These are phyloP conservation scores for Thera obeliscata DNA, from an alignment of 2,888 invertebrate genomes.

Conservation along the genomic window DNA sequence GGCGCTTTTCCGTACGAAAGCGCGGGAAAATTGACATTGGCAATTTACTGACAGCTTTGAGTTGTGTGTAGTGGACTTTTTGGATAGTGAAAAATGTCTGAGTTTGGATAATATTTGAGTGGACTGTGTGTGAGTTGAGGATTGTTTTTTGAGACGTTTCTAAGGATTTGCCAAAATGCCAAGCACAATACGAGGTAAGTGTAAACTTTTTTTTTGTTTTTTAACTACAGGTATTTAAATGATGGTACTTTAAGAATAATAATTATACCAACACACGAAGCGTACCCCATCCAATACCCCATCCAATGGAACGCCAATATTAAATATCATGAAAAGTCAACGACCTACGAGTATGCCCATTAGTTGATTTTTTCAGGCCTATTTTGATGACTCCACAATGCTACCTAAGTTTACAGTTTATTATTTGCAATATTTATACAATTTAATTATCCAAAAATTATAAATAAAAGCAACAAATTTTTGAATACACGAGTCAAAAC, in stretches of 20 bases:
- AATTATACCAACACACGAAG: neutral
- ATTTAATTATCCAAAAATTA: too few relatives aligned
- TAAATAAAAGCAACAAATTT: too few relatives aligned
- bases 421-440: too few relatives aligned
- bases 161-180: slow-evolving; percentile 78
- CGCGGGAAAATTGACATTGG: slow-evolving; percentile 72
- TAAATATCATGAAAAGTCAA: too few relatives aligned
- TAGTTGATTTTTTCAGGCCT: too few relatives aligned
- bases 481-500: neutral
- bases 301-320: neutral
- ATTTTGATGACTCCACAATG: too few relatives aligned
- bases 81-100: slow-evolving; percentile 59
- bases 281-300: too few relatives aligned
- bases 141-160: slow-evolving; percentile 51
- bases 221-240: too few relatives aligned
- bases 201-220: neutral
- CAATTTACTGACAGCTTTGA: slow-evolving; percentile 49
- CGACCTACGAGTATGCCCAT: too few relatives aligned
- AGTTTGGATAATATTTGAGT: slow-evolving; percentile 61
- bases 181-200: slow-evolving; percentile 81
- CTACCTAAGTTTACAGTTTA: neutral
- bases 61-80: slow-evolving; percentile 33
- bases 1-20: slow-evolving; percentile 54
- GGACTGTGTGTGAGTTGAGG: slow-evolving; percentile 53
- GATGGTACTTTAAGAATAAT: too few relatives aligned